A percentile compares a stretch with the other conserved stretches of the same genome.
phyloP scores from a whole-genome alignment of 2,797 vertebrate genomes.

The Tapera naevia region DNA sequence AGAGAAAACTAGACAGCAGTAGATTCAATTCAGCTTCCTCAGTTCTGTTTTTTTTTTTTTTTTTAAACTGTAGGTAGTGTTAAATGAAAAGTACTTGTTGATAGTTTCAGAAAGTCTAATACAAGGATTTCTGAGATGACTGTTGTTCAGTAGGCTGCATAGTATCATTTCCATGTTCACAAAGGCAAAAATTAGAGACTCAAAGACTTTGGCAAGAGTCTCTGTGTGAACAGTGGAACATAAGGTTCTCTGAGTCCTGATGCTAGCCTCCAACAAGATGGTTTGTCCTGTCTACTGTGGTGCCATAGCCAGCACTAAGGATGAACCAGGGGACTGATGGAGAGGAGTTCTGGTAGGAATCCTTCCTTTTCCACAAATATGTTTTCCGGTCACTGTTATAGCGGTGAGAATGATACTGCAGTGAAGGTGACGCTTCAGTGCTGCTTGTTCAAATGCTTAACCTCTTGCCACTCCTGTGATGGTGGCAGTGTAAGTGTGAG shows the following conservation, averaged over 20 bases:
- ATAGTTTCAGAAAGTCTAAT: background rate
- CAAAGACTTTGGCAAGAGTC: background rate
- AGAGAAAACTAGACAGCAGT: background rate
- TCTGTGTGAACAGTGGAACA: fast-evolving
- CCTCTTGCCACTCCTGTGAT: background rate
- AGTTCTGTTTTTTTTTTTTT: background rate
- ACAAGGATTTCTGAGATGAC: background rate
- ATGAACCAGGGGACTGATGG: background rate
- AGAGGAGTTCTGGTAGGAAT: background rate
- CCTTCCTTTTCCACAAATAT: background rate
- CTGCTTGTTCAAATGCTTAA: background rate
- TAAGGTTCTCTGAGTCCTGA: background rate
- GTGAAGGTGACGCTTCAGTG: background rate
- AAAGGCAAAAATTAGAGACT: background rate
- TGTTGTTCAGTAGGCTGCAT: background rate
- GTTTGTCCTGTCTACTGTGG: background rate
- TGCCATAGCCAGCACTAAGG: background rate
- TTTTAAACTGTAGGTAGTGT: background rate
- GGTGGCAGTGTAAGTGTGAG: background rate
- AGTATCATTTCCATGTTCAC: background rate
- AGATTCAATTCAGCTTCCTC: background rate
- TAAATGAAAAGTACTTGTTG: background rate
- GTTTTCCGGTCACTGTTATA: background rate
- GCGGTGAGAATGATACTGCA: background rate
- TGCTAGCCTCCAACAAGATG: background rate